A percentile compares a stretch with the other conserved stretches of the same genome.
Conservation (phyloP, 2,797 vertebrate genomes). For the Enteromius trimaculatus region DNA sequence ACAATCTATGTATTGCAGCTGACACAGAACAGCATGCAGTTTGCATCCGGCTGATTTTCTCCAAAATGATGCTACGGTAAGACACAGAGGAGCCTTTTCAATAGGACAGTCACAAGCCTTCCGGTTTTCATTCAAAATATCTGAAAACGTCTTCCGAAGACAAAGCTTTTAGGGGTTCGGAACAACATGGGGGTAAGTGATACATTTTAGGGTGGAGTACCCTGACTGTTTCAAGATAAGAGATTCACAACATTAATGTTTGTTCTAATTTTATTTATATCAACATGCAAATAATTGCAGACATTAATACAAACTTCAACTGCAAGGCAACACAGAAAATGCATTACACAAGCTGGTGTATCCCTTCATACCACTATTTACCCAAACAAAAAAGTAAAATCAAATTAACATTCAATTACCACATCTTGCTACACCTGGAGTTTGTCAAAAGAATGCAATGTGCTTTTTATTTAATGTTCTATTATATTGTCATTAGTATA, state of each 20-base stretch:
- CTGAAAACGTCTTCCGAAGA: too few species aligned
- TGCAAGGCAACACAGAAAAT: neutral
- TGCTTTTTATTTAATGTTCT: neutral
- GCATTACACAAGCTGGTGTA: neutral
- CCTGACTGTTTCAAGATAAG: neutral
- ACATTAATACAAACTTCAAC: neutral
- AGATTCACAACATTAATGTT: neutral
- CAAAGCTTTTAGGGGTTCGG: too few species aligned
- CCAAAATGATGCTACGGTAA: too few species aligned
- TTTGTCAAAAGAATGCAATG: neutral
- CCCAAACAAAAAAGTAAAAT: neutral
- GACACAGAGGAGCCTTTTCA: too few species aligned
- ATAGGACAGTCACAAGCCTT: too few species aligned
- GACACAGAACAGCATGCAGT: too few species aligned
- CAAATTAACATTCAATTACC: neutral
- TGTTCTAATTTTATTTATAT: conserved; percentile 8
- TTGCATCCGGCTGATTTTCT: too few species aligned
- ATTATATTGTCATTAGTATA: neutral
- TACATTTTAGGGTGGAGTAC: too few species aligned
- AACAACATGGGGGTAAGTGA: too few species aligned
- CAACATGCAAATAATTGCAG: neutral
- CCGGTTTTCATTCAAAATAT: too few species aligned
- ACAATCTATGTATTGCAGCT: too few species aligned
- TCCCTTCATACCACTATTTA: neutral
- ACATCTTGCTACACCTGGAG: neutral